A percentile compares a stretch with the other conserved stretches of the same genome.
Conservation (phyloP, 2,113 vertebrate species). For the Petrocephalus microphthalmus region DNA sequence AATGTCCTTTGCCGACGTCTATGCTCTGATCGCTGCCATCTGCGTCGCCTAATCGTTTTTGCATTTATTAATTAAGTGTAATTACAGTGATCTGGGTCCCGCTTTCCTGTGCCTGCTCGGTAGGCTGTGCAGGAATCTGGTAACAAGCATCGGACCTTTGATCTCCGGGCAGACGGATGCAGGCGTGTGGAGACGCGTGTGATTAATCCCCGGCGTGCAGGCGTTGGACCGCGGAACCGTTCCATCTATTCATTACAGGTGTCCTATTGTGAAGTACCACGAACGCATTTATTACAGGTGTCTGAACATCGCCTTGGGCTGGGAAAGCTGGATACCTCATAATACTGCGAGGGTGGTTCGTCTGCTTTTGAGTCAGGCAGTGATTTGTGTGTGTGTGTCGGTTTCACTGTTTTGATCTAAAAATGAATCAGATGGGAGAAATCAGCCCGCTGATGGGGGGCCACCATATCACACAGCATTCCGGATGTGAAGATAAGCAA, state of each 20-base stretch:
- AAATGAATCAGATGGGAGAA: conserved; percentile 42
- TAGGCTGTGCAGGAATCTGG: neutral
- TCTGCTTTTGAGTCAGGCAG: conserved; percentile 35
- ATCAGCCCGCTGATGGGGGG: conserved; percentile 33
- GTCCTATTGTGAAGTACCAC: neutral
- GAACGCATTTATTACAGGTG: neutral
- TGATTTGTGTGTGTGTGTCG: conserved; percentile 30
- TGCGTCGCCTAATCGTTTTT: neutral
- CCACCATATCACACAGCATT: conserved; percentile 14
- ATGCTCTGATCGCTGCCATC: neutral
- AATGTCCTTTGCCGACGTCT: neutral
- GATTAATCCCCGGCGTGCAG: neutral
- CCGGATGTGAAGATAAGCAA: conserved; percentile 16
- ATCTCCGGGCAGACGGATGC: neutral
- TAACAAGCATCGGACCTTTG: neutral
- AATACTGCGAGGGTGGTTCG: neutral
- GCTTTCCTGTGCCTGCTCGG: neutral
- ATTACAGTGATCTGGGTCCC: neutral
- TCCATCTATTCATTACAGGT: neutral
- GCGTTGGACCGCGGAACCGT: neutral
- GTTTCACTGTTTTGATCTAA: conserved; percentile 48
- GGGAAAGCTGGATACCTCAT: neutral
- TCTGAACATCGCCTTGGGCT: neutral
- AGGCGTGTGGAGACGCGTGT: neutral
- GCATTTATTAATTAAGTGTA: neutral